A percentile compares a stretch with the other conserved stretches of the same genome.
Evolutionary conservation across 2,797 vertebrate genomes (phyloP).

Genomic region (Periophthalmus magnuspinnatus): DNA sequence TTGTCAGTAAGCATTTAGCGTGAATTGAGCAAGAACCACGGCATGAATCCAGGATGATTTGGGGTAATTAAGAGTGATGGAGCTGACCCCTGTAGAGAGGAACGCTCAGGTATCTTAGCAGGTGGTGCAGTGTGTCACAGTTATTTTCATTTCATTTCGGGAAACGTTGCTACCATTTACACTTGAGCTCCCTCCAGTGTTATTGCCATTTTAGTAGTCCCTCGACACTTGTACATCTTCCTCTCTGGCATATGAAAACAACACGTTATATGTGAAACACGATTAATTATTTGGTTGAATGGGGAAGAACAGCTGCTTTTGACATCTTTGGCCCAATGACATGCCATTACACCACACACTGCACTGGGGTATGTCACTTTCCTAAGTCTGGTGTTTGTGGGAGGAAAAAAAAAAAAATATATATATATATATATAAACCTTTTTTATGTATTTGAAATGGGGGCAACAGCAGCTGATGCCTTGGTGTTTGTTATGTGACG

Average conservation of each 20-base stretch:
- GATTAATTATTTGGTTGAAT: constrained; percentile 49
- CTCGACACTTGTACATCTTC: constrained; percentile 61
- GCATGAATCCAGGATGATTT: constrained; percentile 46
- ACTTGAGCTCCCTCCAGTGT: constrained; percentile 56
- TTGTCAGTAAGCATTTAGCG: constrained; percentile 44
- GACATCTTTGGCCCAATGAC: constrained; percentile 33
- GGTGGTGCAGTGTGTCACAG: constrained; percentile 60
- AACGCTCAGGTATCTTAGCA: constrained; percentile 69
- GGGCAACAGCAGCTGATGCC: constrained; percentile 44
- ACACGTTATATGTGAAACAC: constrained; percentile 53
- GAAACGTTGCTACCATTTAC: constrained; percentile 56
- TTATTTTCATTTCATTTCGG: constrained; percentile 67
- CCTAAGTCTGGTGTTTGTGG: background rate
- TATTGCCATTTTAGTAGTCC: constrained; percentile 67
- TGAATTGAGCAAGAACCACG: constrained; percentile 33
- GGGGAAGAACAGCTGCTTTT: constrained; percentile 50
- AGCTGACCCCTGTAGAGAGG: constrained; percentile 62
- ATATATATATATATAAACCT: background rate
- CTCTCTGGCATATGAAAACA: constrained; percentile 50
- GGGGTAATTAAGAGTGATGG: constrained; percentile 66
- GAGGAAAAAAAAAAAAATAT: background rate
- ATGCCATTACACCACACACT: constrained; percentile 19
- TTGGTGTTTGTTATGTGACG: constrained; percentile 20
- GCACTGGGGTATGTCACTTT: background rate
- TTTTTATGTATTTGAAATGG: constrained; percentile 21